These are phyloP conservation scores for Pseudoatta argentina DNA, from an alignment of 1,140 invertebrate species.

Conservation along the genomic window DNA sequence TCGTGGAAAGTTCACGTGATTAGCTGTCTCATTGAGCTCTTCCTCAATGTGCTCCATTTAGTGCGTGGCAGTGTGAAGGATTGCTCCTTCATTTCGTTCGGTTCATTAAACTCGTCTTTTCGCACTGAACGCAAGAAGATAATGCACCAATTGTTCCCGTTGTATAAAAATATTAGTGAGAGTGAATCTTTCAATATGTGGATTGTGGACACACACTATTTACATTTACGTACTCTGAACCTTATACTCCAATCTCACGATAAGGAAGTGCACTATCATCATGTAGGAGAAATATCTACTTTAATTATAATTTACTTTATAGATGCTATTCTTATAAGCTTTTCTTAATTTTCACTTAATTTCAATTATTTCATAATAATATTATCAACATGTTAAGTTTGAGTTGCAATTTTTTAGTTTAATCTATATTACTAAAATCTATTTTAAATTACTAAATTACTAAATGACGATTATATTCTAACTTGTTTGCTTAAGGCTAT, in stretches of 20 bases:
- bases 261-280: constrained; percentile 4
- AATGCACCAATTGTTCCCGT: background rate
- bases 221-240: background rate
- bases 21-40: constrained; percentile 13
- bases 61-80: background rate
- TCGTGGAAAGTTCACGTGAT: constrained; percentile 49
- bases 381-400: background rate
- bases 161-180: background rate
- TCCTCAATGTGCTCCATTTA: constrained; percentile 30
- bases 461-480: background rate
- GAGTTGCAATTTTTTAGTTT: background rate
- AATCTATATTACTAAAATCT: background rate
- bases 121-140: background rate
- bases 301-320: background rate
- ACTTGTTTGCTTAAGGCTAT: background rate
- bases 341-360: background rate
- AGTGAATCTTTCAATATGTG: background rate
- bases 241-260: background rate
- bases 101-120: constrained; percentile 25
- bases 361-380: background rate
- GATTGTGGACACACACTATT: constrained; percentile 2
- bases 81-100: background rate
- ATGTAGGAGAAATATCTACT: background rate
- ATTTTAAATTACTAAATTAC: constrained; percentile 21
- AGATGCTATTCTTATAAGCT: background rate